These are phyloP conservation scores for Ophioninae sp. DNA, from an alignment of 2,888 invertebrate species.

Conservation along the genomic window DNA sequence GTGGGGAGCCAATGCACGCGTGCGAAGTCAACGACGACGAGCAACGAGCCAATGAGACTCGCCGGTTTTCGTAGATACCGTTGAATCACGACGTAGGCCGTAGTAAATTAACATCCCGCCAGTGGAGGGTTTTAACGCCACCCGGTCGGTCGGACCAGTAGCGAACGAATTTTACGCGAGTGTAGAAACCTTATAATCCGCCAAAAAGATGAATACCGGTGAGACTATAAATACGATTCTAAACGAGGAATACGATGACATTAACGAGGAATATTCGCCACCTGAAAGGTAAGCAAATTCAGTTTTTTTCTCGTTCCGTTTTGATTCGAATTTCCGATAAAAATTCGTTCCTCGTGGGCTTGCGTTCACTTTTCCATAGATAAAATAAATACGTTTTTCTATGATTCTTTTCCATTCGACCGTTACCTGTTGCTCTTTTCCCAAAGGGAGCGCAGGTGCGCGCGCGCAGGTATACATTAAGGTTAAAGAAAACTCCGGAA, in stretches of 20 bases:
- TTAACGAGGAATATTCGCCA: constrained; percentile 70
- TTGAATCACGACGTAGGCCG: constrained; percentile 21
- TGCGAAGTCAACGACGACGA: neutral
- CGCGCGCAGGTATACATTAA: constrained; percentile 61
- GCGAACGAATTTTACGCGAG: constrained; percentile 44
- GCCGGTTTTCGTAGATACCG: constrained; percentile 1
- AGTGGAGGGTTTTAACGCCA: constrained; percentile 48
- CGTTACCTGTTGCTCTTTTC: constrained; percentile 69
- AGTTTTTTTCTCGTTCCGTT: neutral
- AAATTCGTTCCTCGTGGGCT: neutral
- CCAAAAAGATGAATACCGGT: constrained; percentile 74
- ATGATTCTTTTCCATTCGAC: constrained; percentile 5
- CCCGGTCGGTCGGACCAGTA: constrained; percentile 44
- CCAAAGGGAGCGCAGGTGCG: constrained; percentile 70
- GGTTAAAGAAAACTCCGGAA: constrained; percentile 65
- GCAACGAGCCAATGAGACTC: constrained; percentile 24
- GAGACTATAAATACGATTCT: constrained; percentile 67
- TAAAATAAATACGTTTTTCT: neutral
- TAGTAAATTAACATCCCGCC: constrained; percentile 46
- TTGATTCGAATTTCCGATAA: neutral
- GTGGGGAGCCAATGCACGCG: constrained; percentile 64
- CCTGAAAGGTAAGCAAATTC: constrained; percentile 71
- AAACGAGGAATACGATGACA: constrained; percentile 63
- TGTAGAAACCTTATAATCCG: constrained; percentile 66
- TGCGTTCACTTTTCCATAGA: neutral